Base-by-base conservation (phyloP, 1,140 invertebrate species). In the Drosophila paulistorum region DNA sequence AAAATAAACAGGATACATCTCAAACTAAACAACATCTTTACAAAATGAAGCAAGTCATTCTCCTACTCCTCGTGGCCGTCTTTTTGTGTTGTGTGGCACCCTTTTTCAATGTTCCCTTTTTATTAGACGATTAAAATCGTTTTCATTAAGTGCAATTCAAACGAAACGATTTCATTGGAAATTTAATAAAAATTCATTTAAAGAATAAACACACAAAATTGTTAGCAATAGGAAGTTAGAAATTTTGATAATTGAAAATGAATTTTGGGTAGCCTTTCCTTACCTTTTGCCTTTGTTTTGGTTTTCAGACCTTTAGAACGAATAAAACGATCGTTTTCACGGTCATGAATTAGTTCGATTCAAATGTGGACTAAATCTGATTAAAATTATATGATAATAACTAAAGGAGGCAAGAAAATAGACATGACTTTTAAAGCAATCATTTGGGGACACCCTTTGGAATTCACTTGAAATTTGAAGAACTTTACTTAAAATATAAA, bases 141-240 rank as follows among this genome's bases (percentile, higher is more conserved):
- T 57, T 23, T 10, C 70, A 70, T 73, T 81, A 81, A 62, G 45
- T 51, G 45, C 45, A 51, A 51, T 51, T 64, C 55, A 63, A 76
- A 81, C 70, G 76, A 77, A 81, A 64, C 69, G 64, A 59, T 81
- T 81, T 68, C 64, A 81, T 70, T 81, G 79, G 70, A 81, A 81
- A 81, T 81, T 81, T 79, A 79, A 80, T 79, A 64, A 74, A 65
- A 79, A 71, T 80, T 73, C 55, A 61, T 20, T 72, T 63, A 23
- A 11, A 55, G 33, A 69, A 63, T 33, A 35, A 54, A 26, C 17
- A 48, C 45, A 23, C 7, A 51, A 51, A 39, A 39, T n/a, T 51
- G 7, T 51, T 23, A 48, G 14, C 6, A 9, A 51, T 23, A 51
- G 45, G 45, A 51, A 51, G 45, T 51, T 23, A 23, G 17, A 23